phyloP scores from a whole-genome alignment of 1,140 invertebrate genomes.

The Bilobella aurantiaca region DNA sequence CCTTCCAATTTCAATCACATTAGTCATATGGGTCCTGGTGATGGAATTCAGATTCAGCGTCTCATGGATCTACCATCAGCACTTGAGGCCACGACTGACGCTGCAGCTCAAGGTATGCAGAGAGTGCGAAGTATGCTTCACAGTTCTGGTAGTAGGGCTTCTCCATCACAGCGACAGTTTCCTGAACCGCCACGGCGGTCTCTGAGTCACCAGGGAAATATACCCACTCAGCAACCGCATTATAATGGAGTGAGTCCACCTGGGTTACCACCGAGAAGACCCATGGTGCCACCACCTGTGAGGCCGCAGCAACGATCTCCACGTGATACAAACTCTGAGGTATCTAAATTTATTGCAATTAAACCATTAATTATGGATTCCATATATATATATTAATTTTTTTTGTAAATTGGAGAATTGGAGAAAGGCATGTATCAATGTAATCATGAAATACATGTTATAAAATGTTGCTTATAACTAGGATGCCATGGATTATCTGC shows the following conservation, averaged over 20 bases:
- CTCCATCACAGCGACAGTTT: conserved; percentile 30
- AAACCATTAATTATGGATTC: too few species aligned
- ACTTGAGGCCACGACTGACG: conserved; percentile 24
- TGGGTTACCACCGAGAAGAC: conserved; percentile 35
- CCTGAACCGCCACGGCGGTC: conserved; percentile 36
- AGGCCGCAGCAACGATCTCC: conserved; percentile 28
- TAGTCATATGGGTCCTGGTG: conserved; percentile 95
- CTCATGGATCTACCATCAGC: conserved; percentile 69
- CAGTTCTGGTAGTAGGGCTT: conserved; percentile 34
- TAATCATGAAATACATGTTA: conserved; percentile 21
- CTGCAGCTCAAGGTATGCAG: conserved; percentile 34
- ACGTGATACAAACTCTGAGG: conserved; percentile 22
- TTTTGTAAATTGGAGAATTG: too few species aligned
- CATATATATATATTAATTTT: too few species aligned
- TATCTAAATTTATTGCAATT: too few species aligned
- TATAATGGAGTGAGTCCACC: conserved; percentile 34
- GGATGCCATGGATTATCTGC: too few species aligned
- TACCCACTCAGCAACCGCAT: conserved; percentile 22
- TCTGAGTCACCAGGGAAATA: conserved; percentile 37
- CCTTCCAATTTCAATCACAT: conserved; percentile 98
- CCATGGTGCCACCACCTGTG: conserved; percentile 34
- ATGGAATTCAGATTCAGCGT: conserved; percentile 85
- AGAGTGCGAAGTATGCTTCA: conserved; percentile 42
- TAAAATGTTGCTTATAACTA: too few species aligned
- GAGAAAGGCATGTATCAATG: conserved; percentile 7